Percentiles rank a stretch among this genome's conserved stretches.
phyloP scores from a whole-genome alignment of 1,140 invertebrate species.

The Parapsyche elsis region DNA sequence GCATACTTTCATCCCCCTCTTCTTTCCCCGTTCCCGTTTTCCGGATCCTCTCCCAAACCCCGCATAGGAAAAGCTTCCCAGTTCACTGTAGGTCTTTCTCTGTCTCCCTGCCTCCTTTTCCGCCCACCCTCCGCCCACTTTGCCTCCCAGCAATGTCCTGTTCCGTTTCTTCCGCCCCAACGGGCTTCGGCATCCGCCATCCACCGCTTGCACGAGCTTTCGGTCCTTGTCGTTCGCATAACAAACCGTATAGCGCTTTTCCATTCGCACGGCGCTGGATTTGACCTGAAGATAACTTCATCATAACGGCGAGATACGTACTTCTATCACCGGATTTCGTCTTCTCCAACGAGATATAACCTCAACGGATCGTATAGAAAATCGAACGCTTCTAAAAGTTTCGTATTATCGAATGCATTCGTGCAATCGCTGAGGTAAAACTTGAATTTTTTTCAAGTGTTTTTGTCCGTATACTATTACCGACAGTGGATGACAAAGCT shows the following conservation, averaged over 20 bases:
- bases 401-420: conserved; percentile 24
- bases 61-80: no score
- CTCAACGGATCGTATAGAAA: conserved; percentile 1
- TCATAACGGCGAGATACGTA: conserved; percentile 44
- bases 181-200: conserved; percentile 27
- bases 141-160: conserved; percentile 9
- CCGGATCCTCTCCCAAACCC: no score
- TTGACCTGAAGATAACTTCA: conserved; percentile 44
- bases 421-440: background rate
- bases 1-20: background rate
- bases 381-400: conserved; percentile 36
- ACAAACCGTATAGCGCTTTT: background rate
- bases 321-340: conserved; percentile 46
- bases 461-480: no score
- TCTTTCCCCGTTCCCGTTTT: background rate
- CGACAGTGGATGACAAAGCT: no score
- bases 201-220: background rate
- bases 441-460: no score
- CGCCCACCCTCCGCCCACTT: background rate
- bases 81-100: background rate
- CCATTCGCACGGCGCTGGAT: conserved; percentile 25
- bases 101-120: background rate
- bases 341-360: conserved; percentile 39
- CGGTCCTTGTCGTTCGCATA: background rate
- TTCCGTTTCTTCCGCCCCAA: conserved; percentile 32